Percentiles rank a stretch among this genome's conserved stretches.
Conservation (phyloP, 2,797 vertebrate species). For the Anas capensis region DNA sequence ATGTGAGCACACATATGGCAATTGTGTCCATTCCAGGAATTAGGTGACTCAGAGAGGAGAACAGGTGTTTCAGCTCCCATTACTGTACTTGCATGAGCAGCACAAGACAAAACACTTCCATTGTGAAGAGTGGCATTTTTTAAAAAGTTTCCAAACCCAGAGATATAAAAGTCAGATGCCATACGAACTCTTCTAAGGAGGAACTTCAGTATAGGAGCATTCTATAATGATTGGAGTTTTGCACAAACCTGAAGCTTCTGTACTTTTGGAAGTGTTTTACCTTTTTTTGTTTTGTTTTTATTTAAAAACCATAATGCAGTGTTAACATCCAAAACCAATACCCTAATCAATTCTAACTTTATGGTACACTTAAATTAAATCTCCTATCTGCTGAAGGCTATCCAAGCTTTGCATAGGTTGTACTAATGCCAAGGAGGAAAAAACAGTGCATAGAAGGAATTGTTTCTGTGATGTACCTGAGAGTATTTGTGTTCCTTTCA, state of each 20-base stretch:
- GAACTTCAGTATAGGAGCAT: background rate
- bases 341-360: background rate
- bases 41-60: background rate
- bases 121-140: background rate
- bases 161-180: slow-evolving; percentile 31
- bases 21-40: background rate
- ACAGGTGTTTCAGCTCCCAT: background rate
- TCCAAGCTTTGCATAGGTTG: background rate
- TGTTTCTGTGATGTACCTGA: slow-evolving; percentile 37
- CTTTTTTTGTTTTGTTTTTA: background rate
- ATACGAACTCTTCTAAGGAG: background rate
- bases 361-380: background rate
- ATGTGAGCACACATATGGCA: background rate
- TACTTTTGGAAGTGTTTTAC: background rate
- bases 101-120: slow-evolving; percentile 34
- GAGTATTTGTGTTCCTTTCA: slow-evolving; percentile 25
- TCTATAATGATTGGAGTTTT: background rate
- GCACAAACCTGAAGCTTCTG: background rate
- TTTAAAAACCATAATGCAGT: background rate
- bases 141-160: slow-evolving; percentile 1
- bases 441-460: background rate
- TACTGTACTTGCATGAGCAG: background rate
- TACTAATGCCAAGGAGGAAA: background rate
- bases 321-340: background rate
- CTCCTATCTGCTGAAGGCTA: background rate